Evolutionary conservation across 1,140 invertebrate species (phyloP).

Genomic region (Calephelis virginiensis): DNA sequence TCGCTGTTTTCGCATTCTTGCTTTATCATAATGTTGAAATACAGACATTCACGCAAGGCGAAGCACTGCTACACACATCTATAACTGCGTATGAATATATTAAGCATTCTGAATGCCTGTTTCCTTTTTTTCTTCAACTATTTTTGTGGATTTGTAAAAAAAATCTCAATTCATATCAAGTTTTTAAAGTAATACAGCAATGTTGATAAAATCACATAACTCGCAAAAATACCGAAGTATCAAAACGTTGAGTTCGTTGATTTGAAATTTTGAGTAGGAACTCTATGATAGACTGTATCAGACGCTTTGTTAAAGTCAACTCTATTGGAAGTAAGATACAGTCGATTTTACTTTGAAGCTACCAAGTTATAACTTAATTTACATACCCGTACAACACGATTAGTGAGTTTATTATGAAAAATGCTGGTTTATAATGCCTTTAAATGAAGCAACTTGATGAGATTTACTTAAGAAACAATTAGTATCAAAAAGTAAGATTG

Average conservation of each 20-base stretch:
- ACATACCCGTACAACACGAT: conserved; percentile 14
- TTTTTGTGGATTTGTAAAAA: no score
- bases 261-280: neutral
- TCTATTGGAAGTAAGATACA: neutral
- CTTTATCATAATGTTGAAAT: no score
- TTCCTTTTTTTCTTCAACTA: no score
- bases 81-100: no score
- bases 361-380: conserved; percentile 1
- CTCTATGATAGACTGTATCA: neutral
- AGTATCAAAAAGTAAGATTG: conserved; percentile 9
- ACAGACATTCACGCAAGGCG: no score
- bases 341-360: neutral
- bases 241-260: conserved; percentile 6
- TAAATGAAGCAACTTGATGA: conserved; percentile 10
- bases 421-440: conserved; percentile 2
- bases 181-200: neutral
- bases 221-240: neutral
- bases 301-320: neutral
- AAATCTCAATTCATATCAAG: conserved; percentile 1
- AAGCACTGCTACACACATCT: no score
- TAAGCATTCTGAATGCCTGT: no score
- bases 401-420: conserved; percentile 13
- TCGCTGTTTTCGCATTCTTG: no score
- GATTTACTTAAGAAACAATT: conserved; percentile 9
- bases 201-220: neutral